Base-by-base conservation (phyloP, 64 coral and sea anemone species). In the Stichodactyla mertensii region DNA sequence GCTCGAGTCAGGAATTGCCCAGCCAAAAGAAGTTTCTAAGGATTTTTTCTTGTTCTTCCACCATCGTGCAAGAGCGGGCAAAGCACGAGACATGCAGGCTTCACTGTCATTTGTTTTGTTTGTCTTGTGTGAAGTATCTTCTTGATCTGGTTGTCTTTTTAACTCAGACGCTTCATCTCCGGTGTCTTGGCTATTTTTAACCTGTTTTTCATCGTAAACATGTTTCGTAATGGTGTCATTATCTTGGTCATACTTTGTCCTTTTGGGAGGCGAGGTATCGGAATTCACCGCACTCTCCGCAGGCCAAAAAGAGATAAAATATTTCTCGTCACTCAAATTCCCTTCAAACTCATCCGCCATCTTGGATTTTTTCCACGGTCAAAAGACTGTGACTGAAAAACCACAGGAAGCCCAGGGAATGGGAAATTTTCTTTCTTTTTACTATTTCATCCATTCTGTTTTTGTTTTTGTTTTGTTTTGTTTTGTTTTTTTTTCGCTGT, bases 1-100 rank as follows among this genome's bases (percentile, higher is more conserved):
- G 28, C 54, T 45, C 61, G 83, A 91, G 23, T 91, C 84, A 67
- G 83, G 89, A 5, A 78, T 18, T 20, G n/a, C 54, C 24, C 16
- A n/a, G 15, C 56, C 54, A 18, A 20, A 5, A 55, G 69, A 74
- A 5, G 27, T 74, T 31, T 11, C 69, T 74, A 82, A 82, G 22
- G 15, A 82, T 55, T 77, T 77, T 71, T 80, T 55, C 54, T 19
- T 78, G 26, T 85, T 58, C 28, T 84, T 91, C 89, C 89, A 91
- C 89, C 89, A 91, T 80, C 71, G 86, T 58, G 89, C 89, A 24
- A 91, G 89, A 62, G 83, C 83, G 16, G 89, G 84, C 57, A 77
- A 58, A 54, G 89, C 89, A 83, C 82, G 78, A 19, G 84, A 86
- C 51, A 57, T 54, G 52, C 22, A 82, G 52, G 14, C 23, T 55